These are phyloP conservation scores for Drosophila santomea DNA, from an alignment of 1,140 invertebrate genomes.

Conservation along the genomic window DNA sequence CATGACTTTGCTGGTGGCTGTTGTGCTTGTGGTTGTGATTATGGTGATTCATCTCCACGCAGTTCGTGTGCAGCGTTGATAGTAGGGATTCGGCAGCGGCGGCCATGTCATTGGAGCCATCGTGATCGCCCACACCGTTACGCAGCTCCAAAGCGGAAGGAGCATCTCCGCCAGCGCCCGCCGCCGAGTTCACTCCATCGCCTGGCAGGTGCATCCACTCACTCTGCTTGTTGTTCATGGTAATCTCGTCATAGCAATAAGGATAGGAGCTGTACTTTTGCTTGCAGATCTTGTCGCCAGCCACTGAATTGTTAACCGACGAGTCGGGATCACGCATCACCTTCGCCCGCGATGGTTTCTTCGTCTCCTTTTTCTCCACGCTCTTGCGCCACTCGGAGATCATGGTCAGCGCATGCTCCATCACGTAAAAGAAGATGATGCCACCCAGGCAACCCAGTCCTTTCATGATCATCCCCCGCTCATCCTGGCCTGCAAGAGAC, in stretches of 20 bases:
- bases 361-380: constrained; percentile 86
- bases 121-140: constrained; percentile 72
- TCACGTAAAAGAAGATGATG: constrained; percentile 95
- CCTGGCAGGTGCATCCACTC: constrained; percentile 85
- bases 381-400: constrained; percentile 92
- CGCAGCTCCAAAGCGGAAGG: constrained; percentile 38
- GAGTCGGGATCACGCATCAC: constrained; percentile 88
- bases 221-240: constrained; percentile 88
- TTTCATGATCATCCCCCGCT: constrained; percentile 90
- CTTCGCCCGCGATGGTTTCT: constrained; percentile 86
- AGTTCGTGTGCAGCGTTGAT: constrained; percentile 73
- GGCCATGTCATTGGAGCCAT: constrained; percentile 51
- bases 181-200: constrained; percentile 48
- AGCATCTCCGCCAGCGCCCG: constrained; percentile 75
- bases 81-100: constrained; percentile 74
- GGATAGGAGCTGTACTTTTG: constrained; percentile 94
- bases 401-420: constrained; percentile 92
- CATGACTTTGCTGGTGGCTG: constrained; percentile 62
- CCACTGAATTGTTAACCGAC: constrained; percentile 86
- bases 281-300: constrained; percentile 90
- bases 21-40: constrained; percentile 69
- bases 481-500: constrained; percentile 72
- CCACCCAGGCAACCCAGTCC: constrained; percentile 92
- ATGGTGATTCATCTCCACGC: constrained; percentile 72
- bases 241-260: constrained; percentile 93